phyloP scores from a whole-genome alignment of 1,140 invertebrate species.

The Ylistrum balloti region DNA sequence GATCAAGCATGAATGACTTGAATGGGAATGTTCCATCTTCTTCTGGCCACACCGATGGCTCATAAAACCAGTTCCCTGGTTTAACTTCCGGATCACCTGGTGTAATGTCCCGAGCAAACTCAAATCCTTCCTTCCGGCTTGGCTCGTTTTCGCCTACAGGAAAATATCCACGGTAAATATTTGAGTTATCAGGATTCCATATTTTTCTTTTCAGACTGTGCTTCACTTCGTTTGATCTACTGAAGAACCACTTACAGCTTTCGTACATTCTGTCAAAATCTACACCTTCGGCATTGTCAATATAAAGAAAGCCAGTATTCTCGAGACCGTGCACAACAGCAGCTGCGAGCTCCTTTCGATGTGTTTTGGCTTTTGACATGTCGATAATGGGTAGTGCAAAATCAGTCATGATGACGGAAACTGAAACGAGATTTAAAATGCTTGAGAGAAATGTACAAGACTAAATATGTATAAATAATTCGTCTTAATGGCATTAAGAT shows the following conservation, averaged over 20 bases:
- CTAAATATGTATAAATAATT: too few relatives aligned
- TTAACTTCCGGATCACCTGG: slow-evolving; percentile 54
- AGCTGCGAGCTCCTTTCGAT: slow-evolving; percentile 59
- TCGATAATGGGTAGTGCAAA: slow-evolving; percentile 66
- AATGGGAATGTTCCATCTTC: slow-evolving; percentile 65
- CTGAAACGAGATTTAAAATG: background rate
- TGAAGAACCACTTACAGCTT: slow-evolving; percentile 68
- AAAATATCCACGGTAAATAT: slow-evolving; percentile 71
- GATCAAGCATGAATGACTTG: slow-evolving; percentile 58
- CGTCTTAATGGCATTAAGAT: too few relatives aligned
- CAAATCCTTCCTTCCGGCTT: slow-evolving; percentile 70
- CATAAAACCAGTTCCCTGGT: slow-evolving; percentile 67
- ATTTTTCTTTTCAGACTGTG: slow-evolving; percentile 59
- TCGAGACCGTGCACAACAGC: slow-evolving; percentile 66
- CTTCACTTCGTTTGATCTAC: slow-evolving; percentile 57
- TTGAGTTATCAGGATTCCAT: slow-evolving; percentile 69
- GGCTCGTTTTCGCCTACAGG: slow-evolving; percentile 63
- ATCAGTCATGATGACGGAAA: background rate
- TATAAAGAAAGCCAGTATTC: slow-evolving; percentile 69
- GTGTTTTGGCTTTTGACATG: slow-evolving; percentile 60
- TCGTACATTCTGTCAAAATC: slow-evolving; percentile 66
- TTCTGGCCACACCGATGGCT: slow-evolving; percentile 67
- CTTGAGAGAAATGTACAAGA: too few relatives aligned
- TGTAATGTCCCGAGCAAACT: slow-evolving; percentile 63
- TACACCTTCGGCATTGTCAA: slow-evolving; percentile 67